Base-by-base conservation (phyloP, 2,113 vertebrate genomes). In the Ibidorhyncha struthersii region DNA sequence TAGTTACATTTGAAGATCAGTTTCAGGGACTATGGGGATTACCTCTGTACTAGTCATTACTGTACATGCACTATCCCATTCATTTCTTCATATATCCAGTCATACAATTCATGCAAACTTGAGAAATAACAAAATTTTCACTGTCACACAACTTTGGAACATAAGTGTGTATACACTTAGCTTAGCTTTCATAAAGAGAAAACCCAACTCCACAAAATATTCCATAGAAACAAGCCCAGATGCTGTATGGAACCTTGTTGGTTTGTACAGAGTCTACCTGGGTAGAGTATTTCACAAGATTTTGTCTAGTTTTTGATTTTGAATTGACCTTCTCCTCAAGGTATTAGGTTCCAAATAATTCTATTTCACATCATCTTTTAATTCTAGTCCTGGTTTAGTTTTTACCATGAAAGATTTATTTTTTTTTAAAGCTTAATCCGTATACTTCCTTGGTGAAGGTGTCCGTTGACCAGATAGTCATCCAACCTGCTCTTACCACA, bases 91-190 rank as follows among this genome's bases (percentile, higher is more conserved):
- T 26, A 43, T 21, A 76, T 12, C 9, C 23, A 80, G 30, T 63
- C 34, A 22, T 9, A 3, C 50, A 43, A 73, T 40, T 56, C 12
- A 63, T 32, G 34, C 15, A 41, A 43, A 71, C 70, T 89, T 59
- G 7, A 76, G 13, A 65, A 89, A 26, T 41, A 63, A 41, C n/a
- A 29, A 49, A 21, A 17, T n/a, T 62, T 59, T 47, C 49, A 59
- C 45, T 23, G 34, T 40, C 29, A 36, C 59, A 26, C 43, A 62
- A 36, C 71, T 61, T 32, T 32, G 25, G 53, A 62, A 76, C 3
- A 0, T 6, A 27, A 82, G 14, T 9, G 2, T 34, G 15, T 27
- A 50, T 4, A 29, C 15, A 10, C 9, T 3, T 26, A 36, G 2
- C 0, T 89, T 34, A 53, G 34, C n/a, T 55, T 70, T 69, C 22